These are phyloP conservation scores for Hedya salicella DNA, from an alignment of 2,888 invertebrate species.

Conservation along the genomic window DNA sequence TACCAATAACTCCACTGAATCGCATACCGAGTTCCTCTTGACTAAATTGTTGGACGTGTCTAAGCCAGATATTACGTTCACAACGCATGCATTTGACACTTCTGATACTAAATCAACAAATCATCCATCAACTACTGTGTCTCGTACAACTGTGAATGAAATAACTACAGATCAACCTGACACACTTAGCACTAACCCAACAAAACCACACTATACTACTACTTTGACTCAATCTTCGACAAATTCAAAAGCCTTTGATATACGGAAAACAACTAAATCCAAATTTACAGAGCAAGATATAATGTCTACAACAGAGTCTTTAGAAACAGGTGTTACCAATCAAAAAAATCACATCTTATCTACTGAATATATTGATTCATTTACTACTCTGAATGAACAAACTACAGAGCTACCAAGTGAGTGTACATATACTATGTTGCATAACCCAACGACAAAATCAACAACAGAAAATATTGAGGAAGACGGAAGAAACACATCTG, in stretches of 20 bases:
- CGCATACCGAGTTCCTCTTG: not conserved
- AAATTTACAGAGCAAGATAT: not conserved
- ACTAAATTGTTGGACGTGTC: not conserved
- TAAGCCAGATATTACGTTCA: not conserved
- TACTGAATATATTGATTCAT: not conserved
- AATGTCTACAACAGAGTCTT: constrained; percentile 3
- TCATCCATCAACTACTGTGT: not conserved
- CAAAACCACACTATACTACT: not conserved
- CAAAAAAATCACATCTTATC: not conserved
- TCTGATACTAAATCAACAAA: not conserved
- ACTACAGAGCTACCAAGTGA: not conserved
- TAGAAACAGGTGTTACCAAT: not conserved
- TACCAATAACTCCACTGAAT: not conserved
- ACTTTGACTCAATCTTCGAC: not conserved
- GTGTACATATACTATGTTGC: not conserved
- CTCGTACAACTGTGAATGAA: not conserved
- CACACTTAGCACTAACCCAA: not conserved
- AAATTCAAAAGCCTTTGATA: constrained; percentile 17
- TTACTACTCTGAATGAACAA: not conserved
- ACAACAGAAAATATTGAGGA: not conserved
- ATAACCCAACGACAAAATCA: not conserved
- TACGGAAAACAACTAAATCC: not conserved
- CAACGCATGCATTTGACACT: not conserved
- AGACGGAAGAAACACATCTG: not conserved
- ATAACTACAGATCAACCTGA: not conserved